Base-by-base conservation (phyloP, 2,888 invertebrate genomes). In the Pimpla rufipes region DNA sequence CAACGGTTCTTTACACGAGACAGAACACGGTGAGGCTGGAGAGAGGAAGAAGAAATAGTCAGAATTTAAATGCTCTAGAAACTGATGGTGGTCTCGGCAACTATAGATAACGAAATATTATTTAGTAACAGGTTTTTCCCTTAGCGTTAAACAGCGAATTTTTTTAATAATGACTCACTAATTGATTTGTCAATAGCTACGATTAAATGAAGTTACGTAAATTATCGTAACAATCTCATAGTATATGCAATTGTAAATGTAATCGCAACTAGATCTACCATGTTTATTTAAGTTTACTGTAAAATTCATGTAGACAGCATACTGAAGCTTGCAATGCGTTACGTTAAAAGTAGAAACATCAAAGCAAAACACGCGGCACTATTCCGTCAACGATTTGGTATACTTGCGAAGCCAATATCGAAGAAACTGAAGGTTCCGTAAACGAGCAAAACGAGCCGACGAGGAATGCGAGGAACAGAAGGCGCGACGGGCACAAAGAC, bases 401-500 rank as follows among this genome's bases (percentile, higher is more conserved):
- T 5, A 50, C 50, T 50, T 50, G 50, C 18, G 50, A 50, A 21
- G 21, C 21, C 18, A 52, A 21, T 52, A 52, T 52, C 21, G 52
- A 52, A 10, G 21, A 52, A 2, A 42, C 1, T 3, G 13, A 52
- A 21, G 52, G 8, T 21, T 52, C 21, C 52, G 21, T 2, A 18
- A 21, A 18, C 21, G 21, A 21, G 8, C 18, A 18, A 52, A 7
- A 52, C 10, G 6, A 13, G 23, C 13, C 2, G 23, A 55, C 57
- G 13, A 13, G 13, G 23, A 57, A 57, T 57, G 3, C 21, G 1
- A 55, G 11, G 10, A 55, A 55, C 11, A 16, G 11, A 29, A 57
- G 10, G n/a, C n/a, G 6, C 29, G n/a, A 23, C 29, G 1, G 45
- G 55, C n/a, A 74, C 42, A 45, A 59, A 74, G 64, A 74, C 40